Conservation (phyloP, 2,888 invertebrate genomes). For the Tortrix viridana region DNA sequence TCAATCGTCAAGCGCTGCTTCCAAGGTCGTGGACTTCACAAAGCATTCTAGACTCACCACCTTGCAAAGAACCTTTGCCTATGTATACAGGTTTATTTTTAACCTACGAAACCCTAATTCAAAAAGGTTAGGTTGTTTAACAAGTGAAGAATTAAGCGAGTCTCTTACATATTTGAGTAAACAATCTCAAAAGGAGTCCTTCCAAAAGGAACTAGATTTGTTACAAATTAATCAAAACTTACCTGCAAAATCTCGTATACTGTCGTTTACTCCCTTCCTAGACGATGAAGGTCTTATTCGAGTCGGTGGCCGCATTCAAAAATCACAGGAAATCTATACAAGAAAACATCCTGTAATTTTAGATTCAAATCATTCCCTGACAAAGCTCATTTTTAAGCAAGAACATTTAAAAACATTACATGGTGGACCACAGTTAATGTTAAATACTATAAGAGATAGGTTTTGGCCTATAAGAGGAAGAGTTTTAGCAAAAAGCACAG, state of each 20-base stretch:
- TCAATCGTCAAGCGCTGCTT: too few relatives aligned
- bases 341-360: too few relatives aligned
- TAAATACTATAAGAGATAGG: not conserved
- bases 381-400: not conserved
- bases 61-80: not conserved
- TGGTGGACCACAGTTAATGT: slow-evolving; percentile 2
- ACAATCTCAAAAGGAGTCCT: slow-evolving; percentile 7
- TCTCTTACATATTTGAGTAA: slow-evolving; percentile 2
- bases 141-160: not conserved
- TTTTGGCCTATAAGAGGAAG: slow-evolving; percentile 2
- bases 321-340: too few relatives aligned
- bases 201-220: slow-evolving; percentile 2
- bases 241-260: not conserved
- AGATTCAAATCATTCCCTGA: too few relatives aligned
- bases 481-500: not conserved
- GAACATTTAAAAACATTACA: not conserved
- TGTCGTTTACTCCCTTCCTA: not conserved
- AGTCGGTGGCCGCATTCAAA: too few relatives aligned
- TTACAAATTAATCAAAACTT: not conserved
- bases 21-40: too few relatives aligned
- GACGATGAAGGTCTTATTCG: not conserved
- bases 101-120: too few relatives aligned
- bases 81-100: not conserved
- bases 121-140: not conserved
- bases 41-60: too few relatives aligned